Evolutionary conservation across 2,888 invertebrate species (phyloP).

Genomic region (Frankliniella intonsa): DNA sequence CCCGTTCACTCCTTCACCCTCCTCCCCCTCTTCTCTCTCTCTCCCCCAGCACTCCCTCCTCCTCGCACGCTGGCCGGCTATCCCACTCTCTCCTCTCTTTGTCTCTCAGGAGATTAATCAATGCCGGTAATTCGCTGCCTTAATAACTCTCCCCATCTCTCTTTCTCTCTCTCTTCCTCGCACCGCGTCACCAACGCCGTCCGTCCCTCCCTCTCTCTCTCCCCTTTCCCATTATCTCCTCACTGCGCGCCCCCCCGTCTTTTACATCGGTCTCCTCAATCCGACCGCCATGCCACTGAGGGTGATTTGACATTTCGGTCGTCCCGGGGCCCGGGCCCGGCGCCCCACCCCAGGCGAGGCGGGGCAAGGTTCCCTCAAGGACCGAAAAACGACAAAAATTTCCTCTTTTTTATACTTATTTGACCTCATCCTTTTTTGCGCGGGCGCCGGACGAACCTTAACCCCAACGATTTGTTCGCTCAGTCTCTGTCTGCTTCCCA

Average conservation of each 20-base stretch:
- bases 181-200: not conserved
- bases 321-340: too few relatives aligned
- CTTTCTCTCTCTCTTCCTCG: not conserved
- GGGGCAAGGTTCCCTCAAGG: not conserved
- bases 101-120: conserved; percentile 25
- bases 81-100: not conserved
- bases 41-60: not conserved
- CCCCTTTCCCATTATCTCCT: too few relatives aligned
- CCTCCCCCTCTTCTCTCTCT: too few relatives aligned
- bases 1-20: not conserved
- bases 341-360: not conserved
- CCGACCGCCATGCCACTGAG: not conserved
- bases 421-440: too few relatives aligned
- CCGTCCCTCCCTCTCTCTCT: too few relatives aligned
- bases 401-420: too few relatives aligned
- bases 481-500: too few relatives aligned
- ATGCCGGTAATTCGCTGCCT: conserved; percentile 26
- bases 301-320: not conserved
- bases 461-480: too few relatives aligned
- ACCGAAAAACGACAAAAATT: too few relatives aligned
- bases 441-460: too few relatives aligned
- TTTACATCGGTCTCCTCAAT: not conserved
- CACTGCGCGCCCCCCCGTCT: not conserved
- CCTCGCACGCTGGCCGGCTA: not conserved
- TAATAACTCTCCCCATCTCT: conserved; percentile 6